A percentile compares a stretch with the other conserved stretches of the same genome.
Conservation (phyloP, 23 tunicate species). For the Pegea sp. region DNA sequence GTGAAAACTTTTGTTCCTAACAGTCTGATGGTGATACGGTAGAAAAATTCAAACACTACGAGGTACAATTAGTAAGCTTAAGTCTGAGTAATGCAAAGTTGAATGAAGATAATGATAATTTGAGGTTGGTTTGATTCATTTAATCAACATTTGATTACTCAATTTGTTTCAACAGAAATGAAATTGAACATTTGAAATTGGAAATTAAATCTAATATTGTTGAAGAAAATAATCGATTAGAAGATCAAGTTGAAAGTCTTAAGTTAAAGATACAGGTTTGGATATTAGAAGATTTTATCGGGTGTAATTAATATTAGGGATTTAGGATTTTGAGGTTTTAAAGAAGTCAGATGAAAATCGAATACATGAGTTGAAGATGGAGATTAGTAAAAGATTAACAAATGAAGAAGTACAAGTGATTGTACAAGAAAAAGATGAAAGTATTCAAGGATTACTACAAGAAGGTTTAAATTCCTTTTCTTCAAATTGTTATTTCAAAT, state of each 20-base stretch:
- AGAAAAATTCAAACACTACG: slow-evolving; percentile 40
- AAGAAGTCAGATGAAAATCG: background rate
- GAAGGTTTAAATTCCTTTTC: slow-evolving; percentile 19
- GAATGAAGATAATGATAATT: slow-evolving; percentile 77
- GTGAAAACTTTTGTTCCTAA: too few species aligned
- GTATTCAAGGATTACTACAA: slow-evolving; percentile 55
- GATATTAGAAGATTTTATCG: background rate
- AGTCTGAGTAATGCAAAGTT: slow-evolving; percentile 65
- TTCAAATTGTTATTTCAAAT: background rate
- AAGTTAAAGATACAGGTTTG: background rate
- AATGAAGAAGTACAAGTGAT: slow-evolving; percentile 69
- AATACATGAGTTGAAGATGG: background rate
- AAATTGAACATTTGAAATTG: background rate
- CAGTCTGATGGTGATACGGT: background rate
- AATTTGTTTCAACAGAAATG: too few species aligned
- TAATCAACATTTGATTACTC: too few species aligned
- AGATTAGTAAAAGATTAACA: slow-evolving; percentile 32
- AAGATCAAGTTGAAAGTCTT: background rate
- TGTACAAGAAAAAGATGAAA: slow-evolving; percentile 73
- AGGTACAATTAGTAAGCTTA: slow-evolving; percentile 56
- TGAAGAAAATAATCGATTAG: background rate
- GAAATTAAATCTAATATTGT: background rate
- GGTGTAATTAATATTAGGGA: background rate
- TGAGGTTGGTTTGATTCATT: slow-evolving; percentile 24
- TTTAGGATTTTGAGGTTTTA: background rate